These are phyloP conservation scores for Genyomyrus donnyi DNA, from an alignment of 2,113 vertebrate species.

Conservation along the genomic window DNA sequence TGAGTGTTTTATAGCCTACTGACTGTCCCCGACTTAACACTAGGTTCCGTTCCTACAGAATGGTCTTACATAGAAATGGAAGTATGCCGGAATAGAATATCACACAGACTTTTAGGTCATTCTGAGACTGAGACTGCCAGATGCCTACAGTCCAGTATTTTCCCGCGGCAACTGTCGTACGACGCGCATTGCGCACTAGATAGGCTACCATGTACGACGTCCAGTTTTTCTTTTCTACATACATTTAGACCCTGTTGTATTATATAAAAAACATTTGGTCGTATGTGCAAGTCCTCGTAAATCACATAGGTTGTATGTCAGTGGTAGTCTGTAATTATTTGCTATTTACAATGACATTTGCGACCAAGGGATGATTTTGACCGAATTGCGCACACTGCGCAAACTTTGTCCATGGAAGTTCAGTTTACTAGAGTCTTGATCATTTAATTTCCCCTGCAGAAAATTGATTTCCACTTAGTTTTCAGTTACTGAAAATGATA, in stretches of 20 bases:
- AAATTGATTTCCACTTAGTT: background rate
- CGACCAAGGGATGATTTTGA: background rate
- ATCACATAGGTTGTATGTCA: background rate
- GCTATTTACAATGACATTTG: background rate
- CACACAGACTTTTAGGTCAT: background rate
- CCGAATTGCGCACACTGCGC: background rate
- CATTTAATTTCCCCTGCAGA: background rate
- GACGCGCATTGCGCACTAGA: background rate
- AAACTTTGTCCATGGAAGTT: background rate
- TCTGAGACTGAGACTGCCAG: background rate
- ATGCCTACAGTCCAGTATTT: background rate
- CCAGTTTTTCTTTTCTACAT: background rate
- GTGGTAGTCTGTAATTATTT: background rate
- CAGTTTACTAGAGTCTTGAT: background rate
- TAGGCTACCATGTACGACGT: too few relatives aligned
- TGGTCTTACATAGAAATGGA: background rate
- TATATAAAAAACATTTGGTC: background rate
- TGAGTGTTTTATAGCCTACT: background rate
- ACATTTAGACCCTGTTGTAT: background rate
- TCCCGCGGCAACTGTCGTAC: too few relatives aligned
- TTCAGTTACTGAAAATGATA: background rate
- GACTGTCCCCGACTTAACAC: background rate
- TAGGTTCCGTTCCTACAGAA: background rate
- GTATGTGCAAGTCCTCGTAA: background rate
- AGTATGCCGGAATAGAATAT: background rate